Conservation (phyloP, 2,113 vertebrate species). For the Paramisgurnus dabryanus region DNA sequence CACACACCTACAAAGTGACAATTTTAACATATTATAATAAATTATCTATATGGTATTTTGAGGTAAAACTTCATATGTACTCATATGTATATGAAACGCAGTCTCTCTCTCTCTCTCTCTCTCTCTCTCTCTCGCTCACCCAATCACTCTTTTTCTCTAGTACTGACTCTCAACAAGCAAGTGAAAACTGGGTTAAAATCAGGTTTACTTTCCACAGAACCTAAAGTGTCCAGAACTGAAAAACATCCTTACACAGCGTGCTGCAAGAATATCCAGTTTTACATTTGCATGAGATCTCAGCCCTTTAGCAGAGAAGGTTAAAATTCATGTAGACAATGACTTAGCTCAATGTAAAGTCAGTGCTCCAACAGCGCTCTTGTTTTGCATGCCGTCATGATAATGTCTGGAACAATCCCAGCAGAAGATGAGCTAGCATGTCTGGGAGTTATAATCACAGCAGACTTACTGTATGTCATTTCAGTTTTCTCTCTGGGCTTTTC, state of each 20-base stretch:
- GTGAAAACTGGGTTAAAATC: too few species aligned
- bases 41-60: too few species aligned
- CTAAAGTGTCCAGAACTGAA: background rate
- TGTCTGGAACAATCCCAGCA: background rate
- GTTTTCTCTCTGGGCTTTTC: background rate
- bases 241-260: background rate
- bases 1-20: too few species aligned
- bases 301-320: constrained; percentile 5
- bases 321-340: background rate
- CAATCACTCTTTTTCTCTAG: background rate
- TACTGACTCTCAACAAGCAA: too few species aligned
- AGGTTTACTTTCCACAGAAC: too few species aligned
- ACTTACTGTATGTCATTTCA: background rate
- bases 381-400: too few species aligned
- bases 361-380: background rate
- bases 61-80: too few species aligned
- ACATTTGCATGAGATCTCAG: background rate
- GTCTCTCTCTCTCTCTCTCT: too few species aligned
- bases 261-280: background rate
- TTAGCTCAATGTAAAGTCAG: background rate
- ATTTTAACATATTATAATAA: too few species aligned
- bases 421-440: background rate
- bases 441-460: constrained; percentile 4
- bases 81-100: too few species aligned
- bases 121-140: too few species aligned